Evolutionary conservation across 2,113 vertebrate species (phyloP).

Genomic region (Callipepla squamata): DNA sequence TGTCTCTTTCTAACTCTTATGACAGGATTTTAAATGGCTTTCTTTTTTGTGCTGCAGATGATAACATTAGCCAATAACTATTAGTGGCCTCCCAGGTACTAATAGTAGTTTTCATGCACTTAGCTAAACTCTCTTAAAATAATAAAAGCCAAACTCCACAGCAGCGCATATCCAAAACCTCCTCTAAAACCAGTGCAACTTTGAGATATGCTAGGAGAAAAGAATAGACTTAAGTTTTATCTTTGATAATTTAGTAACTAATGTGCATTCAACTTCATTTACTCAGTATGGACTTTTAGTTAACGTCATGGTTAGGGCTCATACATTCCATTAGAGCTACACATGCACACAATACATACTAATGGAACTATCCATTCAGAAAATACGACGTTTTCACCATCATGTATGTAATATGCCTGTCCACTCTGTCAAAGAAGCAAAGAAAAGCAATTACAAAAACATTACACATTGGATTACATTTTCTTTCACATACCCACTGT

Average conservation of each 20-base stretch:
- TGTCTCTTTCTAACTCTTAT: background rate
- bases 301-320: background rate
- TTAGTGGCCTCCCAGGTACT: background rate
- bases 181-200: background rate
- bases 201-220: background rate
- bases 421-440: slow-evolving; percentile 82
- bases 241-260: background rate
- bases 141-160: background rate
- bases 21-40: background rate
- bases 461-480: background rate
- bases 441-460: slow-evolving; percentile 35
- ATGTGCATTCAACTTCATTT: background rate
- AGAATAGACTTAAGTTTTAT: background rate
- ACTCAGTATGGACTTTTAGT: background rate
- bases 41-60: background rate
- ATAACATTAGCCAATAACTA: background rate
- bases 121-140: background rate
- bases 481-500: background rate
- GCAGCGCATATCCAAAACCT: background rate
- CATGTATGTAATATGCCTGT: slow-evolving; percentile 93
- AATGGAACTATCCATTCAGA: slow-evolving; percentile 91
- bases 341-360: slow-evolving; percentile 74
- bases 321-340: accelerated
- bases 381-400: slow-evolving; percentile 88
- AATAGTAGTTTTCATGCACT: background rate